Evolutionary conservation across 2,797 vertebrate species (phyloP), one percentile per base, ranked within the genome.

Genomic region (Macrochelys suwanniensis): DNA sequence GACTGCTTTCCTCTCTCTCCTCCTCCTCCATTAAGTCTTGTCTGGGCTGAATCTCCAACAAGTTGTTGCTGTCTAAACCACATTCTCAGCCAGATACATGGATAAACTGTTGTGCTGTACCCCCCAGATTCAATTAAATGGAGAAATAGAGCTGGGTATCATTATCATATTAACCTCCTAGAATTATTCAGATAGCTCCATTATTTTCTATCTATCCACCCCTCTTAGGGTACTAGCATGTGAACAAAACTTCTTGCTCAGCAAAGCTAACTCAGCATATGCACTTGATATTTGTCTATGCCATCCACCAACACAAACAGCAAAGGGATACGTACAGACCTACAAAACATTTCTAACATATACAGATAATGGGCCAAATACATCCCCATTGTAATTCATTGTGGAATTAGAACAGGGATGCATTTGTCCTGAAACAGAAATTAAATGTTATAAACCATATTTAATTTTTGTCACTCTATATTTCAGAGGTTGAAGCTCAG

Each of bases 161-260:
- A 92, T 85, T 17, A 15, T 4, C 42, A 4, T 82, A 89, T 87
- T 97, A 85, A 90, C 91, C 95, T 96, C 78, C 80, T 80, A 85
- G 84, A 31, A 59, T 94, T 13, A 42, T 59, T 59, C 57, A 56
- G 25, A 59, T 59, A 59, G 57, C 57, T 31, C 57, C 28, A 31
- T 59, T 59, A 59, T 59, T 59, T 59, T 93, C 82, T 91, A 54
- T 51, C 90, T 94, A 17, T 59, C 92, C 96, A 80, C 57, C 4
- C 94, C 96, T 97, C 94, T 96, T 96, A 94, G 89, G 94, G 93
- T 95, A 96, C 94, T 84, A 90, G n/a, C 87, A 85, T 65, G 85
- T 85, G 95, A 92, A 89, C 85, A 94, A 94, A 96, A 85, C 87
- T 56, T 88, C 51, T 7, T 89, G 77, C 61, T 87, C 33, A 81